phyloP scores from a whole-genome alignment of 2,888 invertebrate species.

The Lordiphosa andalusiaca region DNA sequence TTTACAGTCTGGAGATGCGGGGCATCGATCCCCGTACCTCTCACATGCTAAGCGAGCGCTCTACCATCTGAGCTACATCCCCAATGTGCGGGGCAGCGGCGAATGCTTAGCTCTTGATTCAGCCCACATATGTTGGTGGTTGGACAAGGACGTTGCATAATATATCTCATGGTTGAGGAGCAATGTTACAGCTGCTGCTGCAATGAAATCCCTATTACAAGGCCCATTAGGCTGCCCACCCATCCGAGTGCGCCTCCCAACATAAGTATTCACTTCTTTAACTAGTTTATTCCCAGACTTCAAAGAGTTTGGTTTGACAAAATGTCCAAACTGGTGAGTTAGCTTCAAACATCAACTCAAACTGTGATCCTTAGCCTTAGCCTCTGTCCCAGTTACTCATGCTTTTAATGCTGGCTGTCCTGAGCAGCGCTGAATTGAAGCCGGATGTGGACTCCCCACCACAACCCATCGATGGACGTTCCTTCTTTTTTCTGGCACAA shows the following conservation, averaged over 20 bases:
- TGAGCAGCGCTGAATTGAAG: conserved; percentile 11
- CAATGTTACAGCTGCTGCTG: neutral
- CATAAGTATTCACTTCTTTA: neutral
- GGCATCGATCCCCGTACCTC: conserved; percentile 81
- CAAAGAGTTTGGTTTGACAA: conserved; percentile 34
- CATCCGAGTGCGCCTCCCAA: neutral
- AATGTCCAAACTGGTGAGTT: conserved; percentile 44
- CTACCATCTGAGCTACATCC: conserved; percentile 81
- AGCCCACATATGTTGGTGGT: no score
- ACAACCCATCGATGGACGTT: conserved; percentile 51
- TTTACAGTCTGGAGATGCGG: conserved; percentile 45
- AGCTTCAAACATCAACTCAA: neutral
- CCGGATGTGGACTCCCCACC: conserved; percentile 25
- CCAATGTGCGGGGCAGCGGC: conserved; percentile 39
- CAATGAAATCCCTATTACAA: conserved; percentile 38
- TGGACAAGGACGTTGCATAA: conserved; percentile 54
- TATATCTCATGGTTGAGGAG: conserved; percentile 79
- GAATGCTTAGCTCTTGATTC: no score
- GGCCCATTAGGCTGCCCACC: conserved; percentile 53
- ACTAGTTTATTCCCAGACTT: conserved; percentile 41
- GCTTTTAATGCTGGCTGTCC: conserved; percentile 33
- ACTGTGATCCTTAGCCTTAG: neutral
- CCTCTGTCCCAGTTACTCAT: conserved; percentile 17
- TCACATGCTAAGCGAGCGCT: conserved; percentile 81
- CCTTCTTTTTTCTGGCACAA: conserved; percentile 60